Percentiles rank a stretch among this genome's conserved stretches.
These are phyloP conservation scores for Phaethornis superciliosus DNA, from an alignment of 2,113 vertebrate species.

Conservation along the genomic window DNA sequence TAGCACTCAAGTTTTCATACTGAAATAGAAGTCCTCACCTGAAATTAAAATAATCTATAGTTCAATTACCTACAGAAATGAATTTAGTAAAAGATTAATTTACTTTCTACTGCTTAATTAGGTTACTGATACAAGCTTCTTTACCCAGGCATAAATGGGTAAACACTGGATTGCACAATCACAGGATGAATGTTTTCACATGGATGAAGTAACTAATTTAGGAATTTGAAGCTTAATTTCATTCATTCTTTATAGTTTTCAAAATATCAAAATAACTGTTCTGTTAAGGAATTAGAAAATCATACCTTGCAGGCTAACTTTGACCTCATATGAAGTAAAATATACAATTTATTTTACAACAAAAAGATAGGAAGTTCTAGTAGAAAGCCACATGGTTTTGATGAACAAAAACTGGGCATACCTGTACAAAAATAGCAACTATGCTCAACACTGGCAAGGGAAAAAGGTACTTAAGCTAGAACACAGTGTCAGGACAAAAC, in stretches of 20 bases:
- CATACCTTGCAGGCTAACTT: background rate
- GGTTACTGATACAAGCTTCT: background rate
- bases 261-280: background rate
- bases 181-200: background rate
- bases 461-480: background rate
- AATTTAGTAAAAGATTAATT: background rate
- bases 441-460: background rate
- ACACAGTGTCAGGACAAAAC: background rate
- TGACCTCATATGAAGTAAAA: background rate
- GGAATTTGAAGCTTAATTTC: background rate
- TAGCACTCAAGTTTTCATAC: background rate
- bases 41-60: background rate
- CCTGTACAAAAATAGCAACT: background rate
- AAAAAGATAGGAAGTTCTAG: background rate
- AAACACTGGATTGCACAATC: background rate
- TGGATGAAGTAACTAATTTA: background rate
- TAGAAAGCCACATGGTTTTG: background rate
- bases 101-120: background rate
- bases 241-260: background rate
- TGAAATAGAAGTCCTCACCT: background rate
- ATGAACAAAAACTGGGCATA: background rate
- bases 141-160: background rate
- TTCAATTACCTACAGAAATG: background rate
- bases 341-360: background rate
- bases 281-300: background rate